A percentile compares a stretch with the other conserved stretches of the same genome.
Evolutionary conservation across 2,888 invertebrate species (phyloP).

Genomic region (Tiliacea citrago): DNA sequence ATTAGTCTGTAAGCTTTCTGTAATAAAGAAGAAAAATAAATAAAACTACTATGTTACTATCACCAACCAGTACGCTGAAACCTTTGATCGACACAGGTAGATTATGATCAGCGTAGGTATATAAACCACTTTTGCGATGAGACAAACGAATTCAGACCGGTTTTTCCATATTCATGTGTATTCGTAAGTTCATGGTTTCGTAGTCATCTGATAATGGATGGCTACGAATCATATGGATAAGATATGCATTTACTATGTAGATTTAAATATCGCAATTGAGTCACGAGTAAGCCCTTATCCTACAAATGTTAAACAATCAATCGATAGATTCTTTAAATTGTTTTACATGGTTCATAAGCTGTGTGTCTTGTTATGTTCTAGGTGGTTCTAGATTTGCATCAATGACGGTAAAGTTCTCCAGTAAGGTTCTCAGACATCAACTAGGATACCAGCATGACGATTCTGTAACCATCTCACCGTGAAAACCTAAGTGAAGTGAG

Average conservation of each 20-base stretch:
- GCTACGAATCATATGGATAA: conserved; percentile 31
- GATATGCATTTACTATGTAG: conserved; percentile 21
- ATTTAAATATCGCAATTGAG: conserved; percentile 30
- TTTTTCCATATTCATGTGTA: conserved; percentile 12
- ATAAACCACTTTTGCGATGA: background rate
- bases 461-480: too few relatives aligned
- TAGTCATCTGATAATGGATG: conserved; percentile 19
- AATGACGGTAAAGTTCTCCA: background rate
- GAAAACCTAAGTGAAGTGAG: too few relatives aligned
- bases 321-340: background rate
- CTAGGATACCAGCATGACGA: too few relatives aligned
- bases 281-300: background rate
- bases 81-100: background rate
- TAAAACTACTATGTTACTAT: too few relatives aligned
- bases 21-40: too few relatives aligned
- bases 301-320: conserved; percentile 6
- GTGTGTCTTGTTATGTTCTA: background rate
- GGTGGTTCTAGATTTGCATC: background rate
- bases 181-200: background rate
- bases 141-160: background rate
- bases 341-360: too few relatives aligned
- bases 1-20: too few relatives aligned
- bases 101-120: background rate
- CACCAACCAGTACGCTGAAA: background rate
- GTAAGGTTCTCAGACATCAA: background rate